A percentile compares a stretch with the other conserved stretches of the same genome.
These are phyloP conservation scores for Morbakka virulenta DNA, from an alignment of 30 jellyfish, hydroid and myxozoan genomes.

Conservation along the genomic window DNA sequence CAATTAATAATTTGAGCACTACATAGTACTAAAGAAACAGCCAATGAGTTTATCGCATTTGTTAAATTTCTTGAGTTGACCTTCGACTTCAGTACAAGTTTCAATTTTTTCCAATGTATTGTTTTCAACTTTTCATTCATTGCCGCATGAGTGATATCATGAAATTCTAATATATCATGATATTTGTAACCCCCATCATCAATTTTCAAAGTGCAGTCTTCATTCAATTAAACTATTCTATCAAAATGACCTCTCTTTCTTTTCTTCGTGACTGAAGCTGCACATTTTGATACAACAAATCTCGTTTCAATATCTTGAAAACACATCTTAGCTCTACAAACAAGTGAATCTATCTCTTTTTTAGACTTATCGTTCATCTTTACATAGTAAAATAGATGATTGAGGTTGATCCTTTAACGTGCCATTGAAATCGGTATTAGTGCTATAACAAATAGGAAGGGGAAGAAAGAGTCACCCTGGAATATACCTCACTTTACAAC, in stretches of 20 bases:
- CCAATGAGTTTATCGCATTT: too few species aligned
- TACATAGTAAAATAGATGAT: constrained; percentile 20
- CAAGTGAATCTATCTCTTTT: constrained; percentile 26
- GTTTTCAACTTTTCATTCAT: constrained; percentile 34
- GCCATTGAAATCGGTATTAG: too few species aligned
- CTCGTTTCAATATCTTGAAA: constrained; percentile 18
- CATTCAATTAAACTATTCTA: constrained; percentile 17
- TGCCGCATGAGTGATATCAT: too few species aligned
- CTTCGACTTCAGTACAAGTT: constrained; percentile 12
- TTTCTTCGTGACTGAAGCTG: constrained; percentile 25
- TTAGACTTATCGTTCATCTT: constrained; percentile 4
- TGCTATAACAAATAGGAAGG: too few species aligned
- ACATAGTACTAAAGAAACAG: constrained; percentile 12
- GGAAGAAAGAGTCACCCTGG: too few species aligned
- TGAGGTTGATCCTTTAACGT: too few species aligned
- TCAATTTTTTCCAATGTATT: constrained; percentile 3
- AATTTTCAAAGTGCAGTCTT: constrained; percentile 16
- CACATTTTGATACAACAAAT: constrained; percentile 15
- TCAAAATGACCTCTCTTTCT: constrained; percentile 27
- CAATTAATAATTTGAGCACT: constrained; percentile 16
- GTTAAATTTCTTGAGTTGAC: constrained; percentile 10
- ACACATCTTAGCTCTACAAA: constrained; percentile 2
- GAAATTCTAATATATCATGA: neutral
- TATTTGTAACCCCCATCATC: constrained; percentile 9
- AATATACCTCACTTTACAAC: too few species aligned